Base-by-base conservation (phyloP, 2,113 vertebrate species). In the Seriola aureovittata region DNA sequence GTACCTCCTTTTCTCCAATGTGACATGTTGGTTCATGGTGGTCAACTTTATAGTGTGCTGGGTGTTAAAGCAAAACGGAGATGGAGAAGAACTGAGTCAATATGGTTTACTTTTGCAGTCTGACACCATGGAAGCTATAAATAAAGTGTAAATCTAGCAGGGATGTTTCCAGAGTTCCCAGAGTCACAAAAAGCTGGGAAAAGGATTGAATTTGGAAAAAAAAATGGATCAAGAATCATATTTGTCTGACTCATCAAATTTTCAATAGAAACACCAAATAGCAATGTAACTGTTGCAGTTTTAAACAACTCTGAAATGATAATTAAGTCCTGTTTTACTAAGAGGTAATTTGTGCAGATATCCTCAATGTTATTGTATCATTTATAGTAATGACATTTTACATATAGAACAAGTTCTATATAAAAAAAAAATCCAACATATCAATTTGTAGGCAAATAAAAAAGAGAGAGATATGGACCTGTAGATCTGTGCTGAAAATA, bases 81-180 rank as follows among this genome's bases (percentile, higher is more conserved):
- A 66, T 48, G 13, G 38, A 25, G 38, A 72, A 77, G 68, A 79
- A 68, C 17, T 40, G 4, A 78, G 48, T 80, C 25, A 68, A 82
- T 60, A 32, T 69, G 75, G 71, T 74, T 78, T 58, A 71, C 44
- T 32, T 69, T 67, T 81, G 40, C 36, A 72, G 23, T 34, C 29
- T 40, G 40, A 71, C 57, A 62, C 21, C 29, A 52, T 75, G 25
- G 46, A 48, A 32, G 40, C 34, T 75, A 29, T 69, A 76, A 71
- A 69, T 62, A n/a, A 23, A 55, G 44, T 55, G 32, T 78, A 46
- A 55, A 57, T 68, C 19, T 66, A 55, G 19, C 25, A 54, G 14
- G 14, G 36, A 36, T 64, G 73, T 52, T 59, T 16, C 54, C 54
- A 44, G 12, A 63, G n/a, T 66, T 42, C 21, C 12, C 32, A 48